A percentile compares a stretch with the other conserved stretches of the same genome.
Evolutionary conservation across 2,888 invertebrate species (phyloP).

Genomic region (Diarsia dahlii): DNA sequence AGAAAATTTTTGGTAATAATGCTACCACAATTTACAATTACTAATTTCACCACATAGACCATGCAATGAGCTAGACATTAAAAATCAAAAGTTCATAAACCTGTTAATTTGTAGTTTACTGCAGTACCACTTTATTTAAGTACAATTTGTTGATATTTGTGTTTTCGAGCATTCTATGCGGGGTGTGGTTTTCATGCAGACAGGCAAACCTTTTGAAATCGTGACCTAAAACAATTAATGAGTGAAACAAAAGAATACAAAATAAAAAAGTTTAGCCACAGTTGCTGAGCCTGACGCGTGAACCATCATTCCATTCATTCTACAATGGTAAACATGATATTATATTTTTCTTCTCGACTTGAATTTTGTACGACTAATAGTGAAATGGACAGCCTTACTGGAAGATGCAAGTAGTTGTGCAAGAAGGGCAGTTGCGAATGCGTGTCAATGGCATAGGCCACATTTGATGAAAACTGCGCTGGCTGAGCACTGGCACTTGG

Average conservation of each 20-base stretch:
- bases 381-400: neutral
- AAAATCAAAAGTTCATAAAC: neutral
- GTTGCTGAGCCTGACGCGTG: neutral
- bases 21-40: too few species aligned
- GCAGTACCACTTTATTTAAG: neutral
- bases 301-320: neutral
- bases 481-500: too few species aligned
- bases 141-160: neutral
- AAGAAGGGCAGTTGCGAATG: neutral
- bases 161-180: neutral
- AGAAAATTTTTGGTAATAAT: neutral
- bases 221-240: neutral
- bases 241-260: neutral
- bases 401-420: neutral
- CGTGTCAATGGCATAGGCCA: neutral
- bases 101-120: neutral
- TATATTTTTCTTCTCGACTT: neutral
- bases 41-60: neutral
- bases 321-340: neutral
- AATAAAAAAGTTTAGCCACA: neutral
- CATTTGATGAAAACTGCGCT: too few species aligned
- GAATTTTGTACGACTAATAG: neutral
- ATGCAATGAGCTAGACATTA: neutral
- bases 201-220: neutral
- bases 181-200: neutral